phyloP scores from a whole-genome alignment of 2,113 vertebrate species.

The Orycteropus afer region DNA sequence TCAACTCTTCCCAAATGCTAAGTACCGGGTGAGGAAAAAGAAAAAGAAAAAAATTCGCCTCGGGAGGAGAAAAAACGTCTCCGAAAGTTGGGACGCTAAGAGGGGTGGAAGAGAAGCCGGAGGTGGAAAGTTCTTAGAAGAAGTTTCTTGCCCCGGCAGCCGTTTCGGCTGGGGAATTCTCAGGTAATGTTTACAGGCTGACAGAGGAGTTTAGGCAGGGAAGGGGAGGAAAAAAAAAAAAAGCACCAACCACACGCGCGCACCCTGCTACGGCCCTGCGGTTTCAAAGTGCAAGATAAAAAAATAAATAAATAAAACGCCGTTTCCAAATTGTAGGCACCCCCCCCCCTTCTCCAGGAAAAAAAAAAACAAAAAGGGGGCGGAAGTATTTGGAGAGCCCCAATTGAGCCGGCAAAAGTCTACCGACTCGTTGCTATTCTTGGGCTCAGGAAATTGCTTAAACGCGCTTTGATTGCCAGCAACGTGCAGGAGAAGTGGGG shows the following conservation, averaged over 20 bases:
- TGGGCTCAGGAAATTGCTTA: constrained; percentile 88
- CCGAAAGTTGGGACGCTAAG: constrained; percentile 54
- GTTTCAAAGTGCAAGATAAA: constrained; percentile 74
- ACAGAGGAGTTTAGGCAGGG: constrained; percentile 70
- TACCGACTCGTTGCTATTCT: constrained; percentile 85
- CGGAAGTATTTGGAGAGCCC: constrained; percentile 69
- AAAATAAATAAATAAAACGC: constrained; percentile 72
- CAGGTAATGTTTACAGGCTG: constrained; percentile 82
- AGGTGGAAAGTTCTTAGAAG: constrained; percentile 76
- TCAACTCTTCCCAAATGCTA: constrained; percentile 66
- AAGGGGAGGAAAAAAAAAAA: not conserved
- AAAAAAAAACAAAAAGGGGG: constrained; percentile 67
- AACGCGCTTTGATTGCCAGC: constrained; percentile 83
- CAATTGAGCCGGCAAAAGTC: constrained; percentile 84
- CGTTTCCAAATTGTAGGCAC: constrained; percentile 67
- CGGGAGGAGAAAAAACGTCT: constrained; percentile 39
- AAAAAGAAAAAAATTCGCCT: not conserved
- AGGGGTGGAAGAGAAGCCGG: constrained; percentile 50
- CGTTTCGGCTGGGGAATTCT: constrained; percentile 76
- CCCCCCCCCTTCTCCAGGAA: constrained; percentile 5
- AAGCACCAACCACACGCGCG: constrained; percentile 77
- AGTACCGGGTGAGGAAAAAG: not conserved
- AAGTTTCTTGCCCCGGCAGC: constrained; percentile 78
- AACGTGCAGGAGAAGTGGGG: constrained; percentile 81
- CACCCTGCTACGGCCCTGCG: constrained; percentile 54